Conservation (phyloP, 2,113 vertebrate species). For the Phylloscopus trochilus region DNA sequence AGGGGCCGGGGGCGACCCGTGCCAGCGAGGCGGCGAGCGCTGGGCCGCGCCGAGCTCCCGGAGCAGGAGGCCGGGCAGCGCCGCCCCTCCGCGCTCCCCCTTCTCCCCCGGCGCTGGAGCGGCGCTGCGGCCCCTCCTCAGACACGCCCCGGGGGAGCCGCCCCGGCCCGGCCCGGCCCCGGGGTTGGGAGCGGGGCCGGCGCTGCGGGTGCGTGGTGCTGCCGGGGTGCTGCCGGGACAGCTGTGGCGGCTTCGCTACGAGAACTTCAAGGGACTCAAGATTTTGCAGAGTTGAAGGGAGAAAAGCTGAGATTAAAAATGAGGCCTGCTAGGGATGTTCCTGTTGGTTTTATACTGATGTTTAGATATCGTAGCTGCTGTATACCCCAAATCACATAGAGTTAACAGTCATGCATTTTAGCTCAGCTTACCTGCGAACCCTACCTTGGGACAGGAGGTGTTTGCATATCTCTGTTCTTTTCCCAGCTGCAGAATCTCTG, state of each 20-base stretch:
- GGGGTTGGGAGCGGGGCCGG: rapidly evolving
- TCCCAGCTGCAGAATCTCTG: neutral
- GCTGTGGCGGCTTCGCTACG: rapidly evolving
- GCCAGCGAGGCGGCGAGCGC: neutral
- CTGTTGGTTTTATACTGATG: neutral
- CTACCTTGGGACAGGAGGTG: rapidly evolving
- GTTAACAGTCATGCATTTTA: neutral
- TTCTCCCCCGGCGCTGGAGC: rapidly evolving
- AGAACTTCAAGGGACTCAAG: rapidly evolving
- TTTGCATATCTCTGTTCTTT: neutral
- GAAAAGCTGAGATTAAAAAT: neutral
- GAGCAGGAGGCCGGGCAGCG: neutral
- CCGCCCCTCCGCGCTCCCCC: neutral
- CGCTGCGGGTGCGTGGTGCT: rapidly evolving
- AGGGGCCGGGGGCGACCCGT: neutral
- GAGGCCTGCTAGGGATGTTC: neutral
- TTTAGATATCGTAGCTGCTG: neutral
- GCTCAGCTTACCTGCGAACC: rapidly evolving
- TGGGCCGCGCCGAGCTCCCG: neutral
- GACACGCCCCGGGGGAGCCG: neutral
- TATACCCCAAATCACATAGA: neutral
- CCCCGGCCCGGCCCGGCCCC: neutral
- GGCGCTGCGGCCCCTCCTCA: neutral
- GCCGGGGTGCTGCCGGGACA: rapidly evolving
- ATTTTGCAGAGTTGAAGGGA: neutral